A percentile compares a stretch with the other conserved stretches of the same genome.
These are phyloP conservation scores for Danio jaintianensis DNA, from an alignment of 2,797 vertebrate species.

Conservation along the genomic window DNA sequence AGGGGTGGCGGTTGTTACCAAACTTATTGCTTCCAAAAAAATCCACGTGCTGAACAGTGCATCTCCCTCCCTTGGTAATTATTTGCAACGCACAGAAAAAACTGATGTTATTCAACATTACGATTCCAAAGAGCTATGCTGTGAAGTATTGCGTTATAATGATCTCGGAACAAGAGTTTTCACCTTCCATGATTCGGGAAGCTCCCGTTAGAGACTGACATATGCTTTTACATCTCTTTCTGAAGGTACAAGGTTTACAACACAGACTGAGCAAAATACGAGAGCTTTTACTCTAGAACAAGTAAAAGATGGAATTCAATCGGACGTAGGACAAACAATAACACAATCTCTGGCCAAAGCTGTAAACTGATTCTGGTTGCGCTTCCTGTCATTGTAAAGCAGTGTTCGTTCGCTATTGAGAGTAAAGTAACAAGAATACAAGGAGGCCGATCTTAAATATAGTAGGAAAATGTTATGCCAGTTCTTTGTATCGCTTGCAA, in stretches of 20 bases:
- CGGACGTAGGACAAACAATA: slow-evolving; percentile 64
- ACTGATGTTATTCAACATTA: slow-evolving; percentile 73
- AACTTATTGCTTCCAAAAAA: slow-evolving; percentile 83
- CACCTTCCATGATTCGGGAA: slow-evolving; percentile 47
- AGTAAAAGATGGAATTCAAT: slow-evolving; percentile 79
- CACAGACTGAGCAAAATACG: slow-evolving; percentile 75
- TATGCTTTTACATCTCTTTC: slow-evolving; percentile 66
- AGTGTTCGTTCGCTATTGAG: slow-evolving; percentile 71
- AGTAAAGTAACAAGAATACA: slow-evolving; percentile 73
- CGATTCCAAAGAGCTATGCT: slow-evolving; percentile 73
- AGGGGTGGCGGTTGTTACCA: slow-evolving; percentile 77
- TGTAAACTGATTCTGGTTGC: slow-evolving; percentile 82
- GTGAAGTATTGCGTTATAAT: slow-evolving; percentile 82
- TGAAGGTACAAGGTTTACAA: slow-evolving; percentile 73
- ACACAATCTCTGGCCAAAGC: slow-evolving; percentile 82
- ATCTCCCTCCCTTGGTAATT: slow-evolving; percentile 73
- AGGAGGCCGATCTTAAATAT: slow-evolving; percentile 75
- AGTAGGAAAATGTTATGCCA: slow-evolving; percentile 73
- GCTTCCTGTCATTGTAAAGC: slow-evolving; percentile 74
- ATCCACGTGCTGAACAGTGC: slow-evolving; percentile 68
- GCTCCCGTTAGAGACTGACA: slow-evolving; percentile 62
- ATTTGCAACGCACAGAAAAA: slow-evolving; percentile 81
- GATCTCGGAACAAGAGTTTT: slow-evolving; percentile 59
- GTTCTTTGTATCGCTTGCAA: slow-evolving; percentile 70
- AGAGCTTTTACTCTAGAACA: slow-evolving; percentile 87